Base-by-base conservation (phyloP, 2,888 invertebrate genomes). In the Heterodera filipjevi region DNA sequence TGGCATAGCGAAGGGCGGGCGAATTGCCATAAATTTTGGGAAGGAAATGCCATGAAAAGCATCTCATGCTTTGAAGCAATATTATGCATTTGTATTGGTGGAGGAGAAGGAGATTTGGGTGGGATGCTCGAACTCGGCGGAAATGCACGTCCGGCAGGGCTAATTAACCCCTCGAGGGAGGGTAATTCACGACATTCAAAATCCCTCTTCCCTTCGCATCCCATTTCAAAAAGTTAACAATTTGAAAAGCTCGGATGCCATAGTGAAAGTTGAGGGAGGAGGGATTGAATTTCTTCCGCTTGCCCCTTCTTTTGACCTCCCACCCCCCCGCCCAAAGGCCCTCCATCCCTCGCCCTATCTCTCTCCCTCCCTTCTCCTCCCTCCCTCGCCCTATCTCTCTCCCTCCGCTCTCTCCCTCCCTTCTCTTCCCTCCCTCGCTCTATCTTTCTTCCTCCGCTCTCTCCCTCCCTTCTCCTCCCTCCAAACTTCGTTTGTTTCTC, bases 11-110 rank as follows among this genome's bases (percentile, higher is more conserved):
- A 35, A 33, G 49, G 73, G 12, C 73, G 49, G 73, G 12, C 73
- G 33, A 68, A 68, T 30, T 68, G 68, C 68, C 32, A 68, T 68
- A 68, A 68, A 68, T 68, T 68, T 68, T 32, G 12, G 68, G 68
- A 68, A 33, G 68, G 66, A 68, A 68, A 68, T 33, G 75, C 49
- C 49, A 66, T 59, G 49, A 59, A 59, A 59, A n/a, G 75, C 35
- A 30, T 75, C 44, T 73, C 32, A 53, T 73, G 73, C 32, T 39
- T 33, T 46, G 49, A 32, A 32, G 46, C 70, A 35, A 70, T 39
- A 39, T 44, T 39, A 39, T 44, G 32, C 22, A 68, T 22, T 70
- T 32, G 46, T 22, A 59, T 73, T 49, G 73, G 30, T 72, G 72
- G 39, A 14, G 44, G 27, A 39, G 68, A 30, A 70, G 8, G 12